Base-by-base conservation (phyloP, 2,113 vertebrate genomes). In the Halichoeres trimaculatus region DNA sequence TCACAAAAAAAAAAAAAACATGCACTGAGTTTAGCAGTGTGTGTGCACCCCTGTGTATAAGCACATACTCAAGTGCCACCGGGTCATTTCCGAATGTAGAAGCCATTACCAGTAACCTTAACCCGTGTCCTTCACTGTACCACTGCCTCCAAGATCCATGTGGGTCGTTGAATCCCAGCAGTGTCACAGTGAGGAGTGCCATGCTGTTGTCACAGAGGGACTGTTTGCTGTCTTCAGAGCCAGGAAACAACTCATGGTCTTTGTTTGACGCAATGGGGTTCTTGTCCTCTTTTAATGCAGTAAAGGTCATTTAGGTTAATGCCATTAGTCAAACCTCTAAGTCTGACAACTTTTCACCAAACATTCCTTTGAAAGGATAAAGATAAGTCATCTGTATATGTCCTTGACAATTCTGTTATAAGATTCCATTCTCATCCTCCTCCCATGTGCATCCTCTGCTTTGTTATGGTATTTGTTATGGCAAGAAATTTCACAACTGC, bases 401-500 rank as follows among this genome's bases (percentile, higher is more conserved):
- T 76, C 77, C 57, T 50, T 70, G 60, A 64, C 20, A 1, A 1
- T 19, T 53, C 58, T 63, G 53, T 53, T 19, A 30, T 52, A 51
- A 16, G 24, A 63, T 67, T 62, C 53, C 50, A 40, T 61, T 34
- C 0, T 8, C 6, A 30, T 47, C 34, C 38, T 52, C 8, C 22
- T 34, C 55, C 51, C 55, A 58, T 60, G n/a, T n/a, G 54, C 75
- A 61, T 57, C 52, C 50, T 51, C 65, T 50, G 23, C 56, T 50
- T 83, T 70, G 40, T 83, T 63, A 64, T 75, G 55, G 54, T 62
- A 23, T 38, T 54, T 78, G 66, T 56, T 36, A n/a, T n/a, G n/a
- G 26, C 54, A 79, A 68, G 38, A 81, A 86, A 82, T 81, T 69
- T 52, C 82, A 79, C 67, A 78, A 23, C 62, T 74, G 50, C 72